Conservation (phyloP, 2,797 vertebrate genomes). For the Lophotriccus pileatus region DNA sequence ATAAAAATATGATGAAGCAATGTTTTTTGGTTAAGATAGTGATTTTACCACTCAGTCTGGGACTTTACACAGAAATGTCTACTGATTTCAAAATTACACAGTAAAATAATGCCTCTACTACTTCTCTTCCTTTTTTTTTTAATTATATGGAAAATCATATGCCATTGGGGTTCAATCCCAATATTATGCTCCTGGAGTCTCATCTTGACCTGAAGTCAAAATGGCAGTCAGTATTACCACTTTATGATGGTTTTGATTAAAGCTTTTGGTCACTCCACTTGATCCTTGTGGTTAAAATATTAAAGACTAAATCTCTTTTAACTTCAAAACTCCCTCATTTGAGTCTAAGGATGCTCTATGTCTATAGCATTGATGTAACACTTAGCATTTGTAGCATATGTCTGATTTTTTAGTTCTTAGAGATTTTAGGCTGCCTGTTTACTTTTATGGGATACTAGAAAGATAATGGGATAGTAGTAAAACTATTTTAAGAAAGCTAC, state of each 20-base stretch:
- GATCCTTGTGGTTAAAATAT: neutral
- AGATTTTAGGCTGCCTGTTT: neutral
- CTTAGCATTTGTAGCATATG: neutral
- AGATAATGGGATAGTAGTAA: neutral
- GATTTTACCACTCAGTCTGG: neutral
- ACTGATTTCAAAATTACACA: neutral
- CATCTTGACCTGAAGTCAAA: neutral
- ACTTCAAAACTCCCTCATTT: neutral
- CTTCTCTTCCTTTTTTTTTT: neutral
- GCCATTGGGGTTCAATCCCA: neutral
- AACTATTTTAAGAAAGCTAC: neutral
- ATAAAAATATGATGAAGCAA: neutral
- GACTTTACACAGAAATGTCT: neutral
- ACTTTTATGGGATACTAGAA: neutral
- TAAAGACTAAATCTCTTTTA: neutral
- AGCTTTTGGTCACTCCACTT: neutral
- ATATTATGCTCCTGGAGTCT: neutral
- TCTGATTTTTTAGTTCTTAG: neutral
- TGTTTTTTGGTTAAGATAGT: neutral
- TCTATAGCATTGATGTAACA: neutral
- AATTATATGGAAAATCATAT: neutral
- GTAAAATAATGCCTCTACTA: neutral
- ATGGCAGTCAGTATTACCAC: neutral
- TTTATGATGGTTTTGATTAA: neutral
- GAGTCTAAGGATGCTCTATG: neutral